These are phyloP conservation scores for Saimiri boliviensis DNA, from an alignment of 2,113 vertebrate genomes.

Conservation along the genomic window DNA sequence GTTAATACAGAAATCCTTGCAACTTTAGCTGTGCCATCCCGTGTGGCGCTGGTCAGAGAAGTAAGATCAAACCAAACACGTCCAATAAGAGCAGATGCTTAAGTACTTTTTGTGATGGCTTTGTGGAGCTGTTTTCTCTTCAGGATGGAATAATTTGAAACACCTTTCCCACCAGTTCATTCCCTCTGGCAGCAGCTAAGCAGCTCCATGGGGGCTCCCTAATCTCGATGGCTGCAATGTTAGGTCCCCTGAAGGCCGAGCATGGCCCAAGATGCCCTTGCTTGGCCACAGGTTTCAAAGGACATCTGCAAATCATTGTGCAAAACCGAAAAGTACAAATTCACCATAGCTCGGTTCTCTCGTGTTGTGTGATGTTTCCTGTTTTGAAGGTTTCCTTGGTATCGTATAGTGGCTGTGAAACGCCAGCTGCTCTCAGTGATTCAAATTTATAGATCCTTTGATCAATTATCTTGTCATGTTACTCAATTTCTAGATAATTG, in stretches of 20 bases:
- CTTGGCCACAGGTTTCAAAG: constrained; percentile 81
- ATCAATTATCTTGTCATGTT: constrained; percentile 84
- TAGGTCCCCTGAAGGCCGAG: constrained; percentile 63
- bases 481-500: constrained; percentile 78
- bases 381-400: constrained; percentile 90
- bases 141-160: constrained; percentile 67
- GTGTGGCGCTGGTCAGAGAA: constrained; percentile 36
- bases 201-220: constrained; percentile 15
- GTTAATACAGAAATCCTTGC: constrained; percentile 12
- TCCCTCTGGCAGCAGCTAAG: constrained; percentile 14
- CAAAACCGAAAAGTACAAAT: constrained; percentile 84
- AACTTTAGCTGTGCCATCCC: not conserved
- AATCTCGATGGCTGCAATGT: constrained; percentile 18
- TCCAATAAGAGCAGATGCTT: constrained; percentile 48
- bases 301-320: constrained; percentile 90
- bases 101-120: constrained; percentile 49
- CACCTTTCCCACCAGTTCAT: constrained; percentile 50
- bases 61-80: constrained; percentile 34
- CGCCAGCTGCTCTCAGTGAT: constrained; percentile 83
- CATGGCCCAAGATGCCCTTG: constrained; percentile 63
- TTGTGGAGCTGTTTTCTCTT: constrained; percentile 52
- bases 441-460: constrained; percentile 83
- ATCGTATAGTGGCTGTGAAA: constrained; percentile 83
- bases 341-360: constrained; percentile 83
- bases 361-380: constrained; percentile 87